Base-by-base conservation (phyloP, 2,113 vertebrate species). In the Dascyllus trimaculatus region DNA sequence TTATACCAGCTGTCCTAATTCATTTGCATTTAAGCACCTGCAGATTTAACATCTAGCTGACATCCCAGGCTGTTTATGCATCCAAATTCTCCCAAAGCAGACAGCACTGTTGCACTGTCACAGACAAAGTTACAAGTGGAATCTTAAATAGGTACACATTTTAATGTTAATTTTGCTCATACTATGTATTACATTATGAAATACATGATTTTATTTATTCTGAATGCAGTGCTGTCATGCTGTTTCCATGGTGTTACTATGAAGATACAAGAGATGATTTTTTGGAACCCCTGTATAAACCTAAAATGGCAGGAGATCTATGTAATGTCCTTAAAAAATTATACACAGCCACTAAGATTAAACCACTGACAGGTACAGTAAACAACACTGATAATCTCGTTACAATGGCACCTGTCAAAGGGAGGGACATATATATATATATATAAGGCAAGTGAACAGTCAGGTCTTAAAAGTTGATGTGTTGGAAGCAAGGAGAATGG, bases 1-100 rank as follows among this genome's bases (percentile, higher is more conserved):
- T 77, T 90, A 84, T 75, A 32, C 66, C 58, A 78, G 45, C 75
- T 86, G 68, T 43, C 64, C 45, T 58, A 8, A 65, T 82, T 72
- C 49, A 58, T 81, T 75, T 68, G 45, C 58, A 78, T 86, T 72
- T 38, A 49, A 86, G 51, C 74, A 72, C 65, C 59, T 67, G 48
- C 25, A 49, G 53, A 80, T 69, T 75, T 61, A 25, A 38, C 43
- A 62, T 66, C 10, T 24, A 38, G n/a, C n/a, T 71, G 67, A 64
- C 35, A 53, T 73, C 19, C 1, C 17, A 35, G 61, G 18, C 52
- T 71, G 57, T 56, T 90, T 43, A 26, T 71, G 72, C 49, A 75
- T 25, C 3, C 46, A 51, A 24, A 26, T 68, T 65, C 60, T 59
- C 49, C n/a, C 14, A 22, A 61, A 57, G 58, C 58, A 78, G 57